Conservation (phyloP, 2,888 invertebrate species). For the Leistus spinibarbis region DNA sequence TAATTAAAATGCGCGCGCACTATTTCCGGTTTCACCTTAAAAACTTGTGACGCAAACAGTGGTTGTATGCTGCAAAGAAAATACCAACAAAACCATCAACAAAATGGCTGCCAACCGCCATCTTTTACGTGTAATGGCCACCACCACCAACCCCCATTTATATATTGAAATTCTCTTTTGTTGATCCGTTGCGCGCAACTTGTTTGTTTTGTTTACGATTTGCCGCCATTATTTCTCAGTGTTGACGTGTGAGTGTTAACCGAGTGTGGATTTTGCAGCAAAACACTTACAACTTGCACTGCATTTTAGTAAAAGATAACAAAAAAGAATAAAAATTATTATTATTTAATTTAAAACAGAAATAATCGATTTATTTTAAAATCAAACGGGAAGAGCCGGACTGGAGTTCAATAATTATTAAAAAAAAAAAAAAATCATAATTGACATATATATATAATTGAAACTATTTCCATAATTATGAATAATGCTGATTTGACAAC, state of each 20-base stretch:
- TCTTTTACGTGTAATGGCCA: neutral
- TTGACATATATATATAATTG: conserved; percentile 26
- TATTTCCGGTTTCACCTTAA: neutral
- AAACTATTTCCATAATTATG: conserved; percentile 25
- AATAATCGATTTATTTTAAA: conserved; percentile 26
- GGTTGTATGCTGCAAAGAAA: conserved; percentile 26
- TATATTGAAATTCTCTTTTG: neutral
- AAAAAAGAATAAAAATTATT: conserved; percentile 4
- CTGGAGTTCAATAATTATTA: conserved; percentile 26
- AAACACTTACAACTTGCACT: conserved; percentile 37
- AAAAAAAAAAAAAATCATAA: conserved; percentile 21
- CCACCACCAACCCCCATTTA: no score
- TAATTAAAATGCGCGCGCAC: neutral
- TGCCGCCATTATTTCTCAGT: conserved; percentile 22
- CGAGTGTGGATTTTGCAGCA: conserved; percentile 32
- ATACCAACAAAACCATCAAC: neutral
- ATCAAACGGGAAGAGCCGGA: conserved; percentile 34
- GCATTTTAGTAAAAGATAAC: conserved; percentile 35
- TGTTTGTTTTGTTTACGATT: conserved; percentile 14
- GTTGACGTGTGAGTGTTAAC: conserved; percentile 35
- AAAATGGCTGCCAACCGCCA: neutral
- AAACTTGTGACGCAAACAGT: neutral
- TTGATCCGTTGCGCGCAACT: conserved; percentile 19
- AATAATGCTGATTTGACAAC: conserved; percentile 27
- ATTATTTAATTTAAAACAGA: neutral